These are phyloP conservation scores for Morone chrysops DNA, from an alignment of 2,113 vertebrate genomes.

Conservation along the genomic window DNA sequence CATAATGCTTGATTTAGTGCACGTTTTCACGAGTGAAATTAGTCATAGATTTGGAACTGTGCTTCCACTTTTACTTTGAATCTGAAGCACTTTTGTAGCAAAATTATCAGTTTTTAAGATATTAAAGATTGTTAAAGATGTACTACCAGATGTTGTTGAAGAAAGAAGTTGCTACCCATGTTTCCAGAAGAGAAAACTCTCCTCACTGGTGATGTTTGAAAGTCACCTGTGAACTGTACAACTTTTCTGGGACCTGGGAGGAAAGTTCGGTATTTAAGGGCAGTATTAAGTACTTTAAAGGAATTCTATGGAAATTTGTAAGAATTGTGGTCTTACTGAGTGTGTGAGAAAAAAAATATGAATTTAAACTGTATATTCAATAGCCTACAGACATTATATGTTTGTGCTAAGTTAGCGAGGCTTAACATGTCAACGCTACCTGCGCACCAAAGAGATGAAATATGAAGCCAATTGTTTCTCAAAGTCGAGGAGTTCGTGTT, in stretches of 20 bases:
- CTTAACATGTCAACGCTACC: background rate
- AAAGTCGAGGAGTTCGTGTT: background rate
- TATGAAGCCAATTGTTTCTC: background rate
- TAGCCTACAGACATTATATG: background rate
- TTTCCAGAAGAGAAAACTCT: background rate
- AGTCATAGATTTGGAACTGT: conserved; percentile 13
- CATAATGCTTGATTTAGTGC: conserved; percentile 8
- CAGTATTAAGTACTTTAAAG: background rate
- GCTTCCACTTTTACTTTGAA: conserved; percentile 19
- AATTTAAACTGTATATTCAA: background rate
- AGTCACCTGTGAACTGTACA: background rate
- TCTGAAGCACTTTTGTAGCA: background rate
- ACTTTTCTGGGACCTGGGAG: background rate
- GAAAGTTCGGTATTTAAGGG: background rate
- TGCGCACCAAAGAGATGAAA: background rate
- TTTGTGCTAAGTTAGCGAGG: background rate
- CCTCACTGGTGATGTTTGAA: background rate
- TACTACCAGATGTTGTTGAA: background rate
- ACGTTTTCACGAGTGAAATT: conserved; percentile 3
- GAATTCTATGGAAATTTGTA: too few relatives aligned
- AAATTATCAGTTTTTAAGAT: background rate
- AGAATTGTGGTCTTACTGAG: background rate
- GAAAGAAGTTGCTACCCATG: background rate
- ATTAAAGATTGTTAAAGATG: background rate
- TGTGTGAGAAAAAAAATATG: background rate